Evolutionary conservation across 2,888 invertebrate species (phyloP), one percentile per base, ranked within the genome.

Genomic region (Ochropleura plecta): DNA sequence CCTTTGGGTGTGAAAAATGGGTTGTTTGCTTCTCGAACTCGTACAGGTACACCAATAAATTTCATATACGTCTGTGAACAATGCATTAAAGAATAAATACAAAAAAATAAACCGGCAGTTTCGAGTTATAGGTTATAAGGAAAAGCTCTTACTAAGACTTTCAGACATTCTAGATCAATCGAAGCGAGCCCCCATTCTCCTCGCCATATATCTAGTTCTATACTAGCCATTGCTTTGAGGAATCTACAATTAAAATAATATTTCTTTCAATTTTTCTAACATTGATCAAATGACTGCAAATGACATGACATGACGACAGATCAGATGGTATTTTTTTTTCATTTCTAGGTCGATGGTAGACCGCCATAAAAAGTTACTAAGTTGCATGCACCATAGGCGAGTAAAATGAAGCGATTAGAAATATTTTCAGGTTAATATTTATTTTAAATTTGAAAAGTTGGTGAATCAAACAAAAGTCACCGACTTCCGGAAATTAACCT

Each of bases 161-260:
- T 97, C 64, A 99, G 96, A 92, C 98, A 98, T 92, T 98, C 97
- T 78, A 98, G 97, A 96, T 99, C 98, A 77, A 99, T 97, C 0
- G 99, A 98, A 0, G 98, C 98, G 70, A 99, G 95, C 42, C 98
- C 98, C 97, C 98, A 99, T 93, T 98, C 98, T 40, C 98, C 98
- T 90, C 98, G 97, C 97, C 98, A 99, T 84, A 98, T 97, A 93
- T 98, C 97, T 86, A 99, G 94, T 92, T 97, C 96, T 92, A 96
- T 96, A 88, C 89, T 96, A 88, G 94, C 92, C 96, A 96, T 96
- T 87, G 81, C 60, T 85, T 76, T 78, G 10, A 73, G 66, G 70
- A 79, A 72, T 73, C n/a, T 79, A 68, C 68, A 79, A 67, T 69
- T 78, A 77, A 71, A 73, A 77, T 76, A 82, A 74, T 76, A 81